Evolutionary conservation across 2,113 vertebrate genomes (phyloP), one percentile per base, ranked within the genome.

Genomic region (Gavia stellata): DNA sequence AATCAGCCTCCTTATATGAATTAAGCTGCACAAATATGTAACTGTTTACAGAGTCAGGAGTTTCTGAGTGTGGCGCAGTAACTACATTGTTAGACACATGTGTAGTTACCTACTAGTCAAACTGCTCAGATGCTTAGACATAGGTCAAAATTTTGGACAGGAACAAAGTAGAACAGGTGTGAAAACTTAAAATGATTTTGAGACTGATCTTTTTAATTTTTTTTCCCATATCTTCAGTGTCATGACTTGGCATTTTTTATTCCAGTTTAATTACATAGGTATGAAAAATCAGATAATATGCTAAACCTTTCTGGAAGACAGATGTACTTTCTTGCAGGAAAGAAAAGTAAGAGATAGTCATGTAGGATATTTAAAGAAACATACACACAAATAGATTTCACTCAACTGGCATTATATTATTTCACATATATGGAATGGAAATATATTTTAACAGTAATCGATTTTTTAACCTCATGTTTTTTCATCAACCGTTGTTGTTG

Each of bases 241-340:
- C 74, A 75, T 67, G 58, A 94, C 23, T 83, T 93, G 70, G 33
- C n/a, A 91, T 80, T 94, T 94, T 89, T 92, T 56, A 66, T 86
- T 53, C 77, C 49, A 38, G 58, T 91, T 93, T 90, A 68, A 86
- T 78, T 81, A 88, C 50, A 90, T 10, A 53, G 59, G 7, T 93
- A 92, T 34, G 74, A 94, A 97, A 95, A 85, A 49, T 62, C 42
- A 94, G 72, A 65, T 78, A 53, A 83, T 83, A 91, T 61, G 59
- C 65, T 91, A 89, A 68, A 53, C 50, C 25, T 93, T 96, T 94
- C 29, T 86, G 65, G 52, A 97, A 86, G 11, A 94, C 34, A 95
- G n/a, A 24, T 34, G 79, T 87, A 82, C 71, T 33, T 92, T 71
- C 93, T 91, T 62, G 45, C 49, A 83, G 74, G 34, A 61, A 75